Base-by-base conservation (phyloP, 1,140 invertebrate species). In the Spodoptera frugiperda region DNA sequence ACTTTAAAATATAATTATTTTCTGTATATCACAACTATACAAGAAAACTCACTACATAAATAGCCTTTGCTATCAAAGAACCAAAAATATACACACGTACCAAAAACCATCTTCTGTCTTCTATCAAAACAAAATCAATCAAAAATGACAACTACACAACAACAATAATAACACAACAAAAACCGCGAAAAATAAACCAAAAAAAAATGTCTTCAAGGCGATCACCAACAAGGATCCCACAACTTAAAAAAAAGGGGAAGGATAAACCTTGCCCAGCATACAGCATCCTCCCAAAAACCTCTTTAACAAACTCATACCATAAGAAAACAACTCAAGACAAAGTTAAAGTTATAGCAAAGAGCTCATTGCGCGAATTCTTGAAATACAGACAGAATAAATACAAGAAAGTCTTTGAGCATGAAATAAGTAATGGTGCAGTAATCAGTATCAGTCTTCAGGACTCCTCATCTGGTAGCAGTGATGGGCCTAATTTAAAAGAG, bases 401-500 rank as follows among this genome's bases (percentile, higher is more conserved):
- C 8, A 4, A 8, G 0, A 39, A 39, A 1, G 8, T 39, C 5
- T 39, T 39, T 9, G 6, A 10, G 8, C 6, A 39, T 9, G 9
- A 39, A 39, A 39, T 6, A 0, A 39, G 8, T 0, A 39, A 39
- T 39, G 9, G 33, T 1, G 33, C 3, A 9, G 33, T 39, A 8
- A 39, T 39, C 0, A 39, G 6, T 1, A 39, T 39, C 3, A 39
- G 33, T 8, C 6, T 39, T 0, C 14, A 53, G 0, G 65, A 76
- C 21, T 54, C 51, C 1, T 76, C 74, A 9, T 73, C 78, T 0
- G 65, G 54, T 10, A 77, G 70, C 3, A 72, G 63, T 15, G 71
- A 25, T 25, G 33, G 33, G 33, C 5, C 9, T 1, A 8, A 39
- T 3, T 2, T 25, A 3, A 25, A 25, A 25, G 25, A 25, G 25